A percentile compares a stretch with the other conserved stretches of the same genome.
Evolutionary conservation across 2,113 vertebrate genomes (phyloP).

Genomic region (Chionis minor): DNA sequence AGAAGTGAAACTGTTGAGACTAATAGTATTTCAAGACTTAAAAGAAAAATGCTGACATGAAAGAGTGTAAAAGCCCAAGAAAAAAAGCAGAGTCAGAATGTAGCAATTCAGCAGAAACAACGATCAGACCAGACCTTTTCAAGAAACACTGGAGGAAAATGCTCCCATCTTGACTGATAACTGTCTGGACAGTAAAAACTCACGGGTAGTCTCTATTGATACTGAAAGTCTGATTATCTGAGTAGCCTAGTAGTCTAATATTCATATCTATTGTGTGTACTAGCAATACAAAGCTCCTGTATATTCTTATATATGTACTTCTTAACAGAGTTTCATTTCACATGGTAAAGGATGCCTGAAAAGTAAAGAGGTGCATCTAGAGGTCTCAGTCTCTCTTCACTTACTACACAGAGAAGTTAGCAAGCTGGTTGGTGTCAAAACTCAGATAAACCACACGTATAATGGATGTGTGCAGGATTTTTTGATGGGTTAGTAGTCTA

Average conservation of each 20-base stretch:
- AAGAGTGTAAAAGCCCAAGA: background rate
- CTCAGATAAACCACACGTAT: background rate
- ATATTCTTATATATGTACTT: background rate
- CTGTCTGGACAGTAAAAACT: background rate
- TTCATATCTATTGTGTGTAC: background rate
- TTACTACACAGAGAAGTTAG: background rate
- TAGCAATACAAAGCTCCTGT: background rate
- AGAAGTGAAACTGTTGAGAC: background rate
- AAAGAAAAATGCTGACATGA: background rate
- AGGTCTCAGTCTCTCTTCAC: background rate
- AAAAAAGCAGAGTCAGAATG: background rate
- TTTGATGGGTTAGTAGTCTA: background rate
- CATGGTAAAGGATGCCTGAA: background rate
- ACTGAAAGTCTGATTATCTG: background rate
- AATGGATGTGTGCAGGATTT: background rate
- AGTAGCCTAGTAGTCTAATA: background rate
- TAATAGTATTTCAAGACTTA: background rate
- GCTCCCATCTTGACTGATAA: background rate
- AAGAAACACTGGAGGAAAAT: background rate
- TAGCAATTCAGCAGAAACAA: background rate
- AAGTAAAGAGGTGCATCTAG: background rate
- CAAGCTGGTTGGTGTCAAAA: background rate
- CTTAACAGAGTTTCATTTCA: background rate
- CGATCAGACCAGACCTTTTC: background rate
- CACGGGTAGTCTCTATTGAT: background rate